phyloP scores from a whole-genome alignment of 2,888 invertebrate species.

The Clistopyga incitator region DNA sequence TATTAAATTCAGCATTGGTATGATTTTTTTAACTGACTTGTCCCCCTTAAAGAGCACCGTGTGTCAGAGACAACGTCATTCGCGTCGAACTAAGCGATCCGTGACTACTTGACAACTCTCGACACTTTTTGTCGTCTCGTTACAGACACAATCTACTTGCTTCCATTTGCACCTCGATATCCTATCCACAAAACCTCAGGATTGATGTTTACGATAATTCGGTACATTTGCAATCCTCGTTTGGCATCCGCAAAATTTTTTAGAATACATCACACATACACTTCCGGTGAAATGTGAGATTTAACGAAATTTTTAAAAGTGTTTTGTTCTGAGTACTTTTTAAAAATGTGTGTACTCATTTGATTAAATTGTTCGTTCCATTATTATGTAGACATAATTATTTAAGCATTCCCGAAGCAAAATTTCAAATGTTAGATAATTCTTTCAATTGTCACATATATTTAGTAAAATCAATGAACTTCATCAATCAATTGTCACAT shows the following conservation, averaged over 20 bases:
- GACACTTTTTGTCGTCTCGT: neutral
- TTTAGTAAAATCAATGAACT: too few relatives aligned
- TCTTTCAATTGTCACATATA: too few relatives aligned
- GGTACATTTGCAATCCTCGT: slow-evolving; percentile 11
- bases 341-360: too few relatives aligned
- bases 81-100: slow-evolving; percentile 28
- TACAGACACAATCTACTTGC: neutral
- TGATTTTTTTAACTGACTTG: too few relatives aligned
- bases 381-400: too few relatives aligned
- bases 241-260: neutral
- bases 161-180: neutral
- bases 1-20: too few relatives aligned
- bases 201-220: slow-evolving; percentile 11
- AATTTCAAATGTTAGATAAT: too few relatives aligned
- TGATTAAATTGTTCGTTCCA: too few relatives aligned
- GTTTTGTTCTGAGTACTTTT: too few relatives aligned
- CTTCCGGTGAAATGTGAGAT: neutral
- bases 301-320: neutral
- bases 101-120: slow-evolving; percentile 8
- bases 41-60: slow-evolving; percentile 31
- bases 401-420: too few relatives aligned
- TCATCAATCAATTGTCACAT: too few relatives aligned
- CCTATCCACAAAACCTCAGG: neutral
- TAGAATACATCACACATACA: neutral
- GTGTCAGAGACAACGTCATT: slow-evolving; percentile 3